Percentiles rank a stretch among this genome's conserved stretches.
These are phyloP conservation scores for Drosophila siamana DNA, from an alignment of 2,888 invertebrate genomes.

Conservation along the genomic window DNA sequence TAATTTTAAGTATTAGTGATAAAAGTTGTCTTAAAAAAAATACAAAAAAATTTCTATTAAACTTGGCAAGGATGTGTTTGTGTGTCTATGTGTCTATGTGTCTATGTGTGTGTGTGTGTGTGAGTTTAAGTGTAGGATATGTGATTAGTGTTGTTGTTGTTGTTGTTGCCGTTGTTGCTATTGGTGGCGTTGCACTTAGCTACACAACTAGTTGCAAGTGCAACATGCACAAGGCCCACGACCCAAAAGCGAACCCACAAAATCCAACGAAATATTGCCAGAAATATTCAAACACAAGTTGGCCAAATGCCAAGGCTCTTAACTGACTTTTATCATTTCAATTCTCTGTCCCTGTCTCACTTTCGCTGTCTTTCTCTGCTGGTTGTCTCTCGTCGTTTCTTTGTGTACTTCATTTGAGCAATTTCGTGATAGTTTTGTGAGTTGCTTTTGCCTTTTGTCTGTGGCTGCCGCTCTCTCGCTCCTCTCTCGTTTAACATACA, in stretches of 20 bases:
- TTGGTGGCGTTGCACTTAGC: conserved; percentile 26
- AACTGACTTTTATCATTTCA: conserved; percentile 4
- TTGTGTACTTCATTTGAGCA: no score
- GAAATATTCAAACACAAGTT: conserved; percentile 18
- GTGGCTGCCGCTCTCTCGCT: conserved; percentile 1
- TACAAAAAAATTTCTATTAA: conserved; percentile 40
- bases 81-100: conserved; percentile 36
- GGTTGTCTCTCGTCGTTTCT: no score
- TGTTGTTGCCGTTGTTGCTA: background rate
- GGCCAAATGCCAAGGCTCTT: background rate
- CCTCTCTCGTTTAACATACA: conserved; percentile 24
- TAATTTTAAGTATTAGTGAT: conserved; percentile 50
- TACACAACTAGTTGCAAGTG: conserved; percentile 33
- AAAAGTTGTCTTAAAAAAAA: conserved; percentile 48
- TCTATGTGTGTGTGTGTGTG: conserved; percentile 30
- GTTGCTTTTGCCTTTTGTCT: conserved; percentile 10
- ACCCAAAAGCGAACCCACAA: conserved; percentile 1
- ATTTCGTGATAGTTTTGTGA: background rate
- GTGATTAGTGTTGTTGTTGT: conserved; percentile 49
- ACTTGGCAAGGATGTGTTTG: conserved; percentile 47
- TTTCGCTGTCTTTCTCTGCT: background rate
- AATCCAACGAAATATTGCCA: background rate
- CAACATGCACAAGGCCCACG: background rate
- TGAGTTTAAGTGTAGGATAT: conserved; percentile 58
- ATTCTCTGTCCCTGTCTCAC: background rate